Percentiles rank a stretch among this genome's conserved stretches.
Conservation (phyloP, 1,140 invertebrate species). For the Ips nitidus region DNA sequence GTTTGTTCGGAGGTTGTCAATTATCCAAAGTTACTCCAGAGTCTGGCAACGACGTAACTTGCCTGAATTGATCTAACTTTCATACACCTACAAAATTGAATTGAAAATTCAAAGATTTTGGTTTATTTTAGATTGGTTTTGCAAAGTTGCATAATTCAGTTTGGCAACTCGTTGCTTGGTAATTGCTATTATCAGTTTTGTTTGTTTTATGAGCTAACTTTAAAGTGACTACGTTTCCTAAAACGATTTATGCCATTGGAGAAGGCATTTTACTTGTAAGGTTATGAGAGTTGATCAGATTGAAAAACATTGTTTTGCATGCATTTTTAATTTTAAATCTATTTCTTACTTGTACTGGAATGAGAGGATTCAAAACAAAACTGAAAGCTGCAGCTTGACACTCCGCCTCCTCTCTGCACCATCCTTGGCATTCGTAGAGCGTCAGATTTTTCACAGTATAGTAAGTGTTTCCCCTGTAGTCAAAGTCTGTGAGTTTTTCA, state of each 20-base stretch:
- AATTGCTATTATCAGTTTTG: too few relatives aligned
- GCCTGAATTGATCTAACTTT: background rate
- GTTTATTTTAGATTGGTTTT: background rate
- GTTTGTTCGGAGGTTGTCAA: background rate
- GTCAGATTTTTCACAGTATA: constrained; percentile 91
- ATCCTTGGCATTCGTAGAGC: constrained; percentile 91
- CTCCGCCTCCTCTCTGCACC: constrained; percentile 88
- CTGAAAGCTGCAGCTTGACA: constrained; percentile 90
- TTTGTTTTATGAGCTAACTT: too few relatives aligned
- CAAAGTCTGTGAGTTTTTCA: constrained; percentile 89
- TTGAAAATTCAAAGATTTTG: background rate
- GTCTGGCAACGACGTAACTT: background rate
- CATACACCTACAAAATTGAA: constrained; percentile 2
- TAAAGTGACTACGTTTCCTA: too few relatives aligned
- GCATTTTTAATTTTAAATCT: too few relatives aligned
- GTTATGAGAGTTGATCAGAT: too few relatives aligned
- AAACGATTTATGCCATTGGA: too few relatives aligned
- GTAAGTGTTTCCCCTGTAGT: constrained; percentile 87
- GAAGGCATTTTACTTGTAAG: too few relatives aligned
- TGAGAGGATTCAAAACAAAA: constrained; percentile 88
- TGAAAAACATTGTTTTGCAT: too few relatives aligned
- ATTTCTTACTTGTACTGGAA: constrained; percentile 76
- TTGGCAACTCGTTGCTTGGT: too few relatives aligned
- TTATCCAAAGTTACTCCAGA: background rate
- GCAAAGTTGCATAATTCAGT: too few relatives aligned